phyloP scores from a whole-genome alignment of 2,113 vertebrate genomes.

The Protomyctophum bolini region DNA sequence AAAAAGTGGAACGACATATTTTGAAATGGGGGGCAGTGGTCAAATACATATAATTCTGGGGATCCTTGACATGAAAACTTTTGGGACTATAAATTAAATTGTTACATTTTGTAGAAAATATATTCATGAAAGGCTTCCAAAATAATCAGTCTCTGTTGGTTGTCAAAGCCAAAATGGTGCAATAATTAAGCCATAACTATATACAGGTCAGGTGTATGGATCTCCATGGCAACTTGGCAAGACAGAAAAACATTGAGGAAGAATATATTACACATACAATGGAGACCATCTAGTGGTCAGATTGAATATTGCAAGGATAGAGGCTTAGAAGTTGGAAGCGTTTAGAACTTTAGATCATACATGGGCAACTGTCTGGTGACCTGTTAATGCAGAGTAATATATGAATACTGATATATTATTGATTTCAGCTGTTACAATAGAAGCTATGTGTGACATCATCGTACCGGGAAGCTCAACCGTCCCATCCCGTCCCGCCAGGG shows the following conservation, averaged over 20 bases:
- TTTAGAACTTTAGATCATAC: neutral
- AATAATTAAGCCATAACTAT: neutral
- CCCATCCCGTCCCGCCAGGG: too few relatives aligned
- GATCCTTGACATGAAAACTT: too few relatives aligned
- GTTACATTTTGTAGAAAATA: neutral
- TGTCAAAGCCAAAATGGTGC: neutral
- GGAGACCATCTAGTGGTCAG: constrained; percentile 56
- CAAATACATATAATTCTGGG: too few relatives aligned
- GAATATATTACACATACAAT: neutral
- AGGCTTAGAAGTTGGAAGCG: neutral
- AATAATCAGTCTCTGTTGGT: neutral
- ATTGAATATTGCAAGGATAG: neutral
- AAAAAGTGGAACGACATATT: too few relatives aligned
- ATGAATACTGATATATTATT: too few relatives aligned
- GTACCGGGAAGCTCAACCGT: too few relatives aligned
- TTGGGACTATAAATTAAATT: too few relatives aligned
- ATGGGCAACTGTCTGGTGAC: too few relatives aligned
- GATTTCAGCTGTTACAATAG: too few relatives aligned
- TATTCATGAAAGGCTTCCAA: neutral
- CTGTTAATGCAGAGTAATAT: too few relatives aligned
- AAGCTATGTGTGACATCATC: too few relatives aligned
- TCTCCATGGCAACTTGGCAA: neutral
- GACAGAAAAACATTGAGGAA: neutral
- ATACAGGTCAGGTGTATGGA: constrained; percentile 13
- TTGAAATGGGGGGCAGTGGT: too few relatives aligned